Base-by-base conservation (phyloP, 1,140 invertebrate species). In the Pachyrhynchus sulphureomaculatus region DNA sequence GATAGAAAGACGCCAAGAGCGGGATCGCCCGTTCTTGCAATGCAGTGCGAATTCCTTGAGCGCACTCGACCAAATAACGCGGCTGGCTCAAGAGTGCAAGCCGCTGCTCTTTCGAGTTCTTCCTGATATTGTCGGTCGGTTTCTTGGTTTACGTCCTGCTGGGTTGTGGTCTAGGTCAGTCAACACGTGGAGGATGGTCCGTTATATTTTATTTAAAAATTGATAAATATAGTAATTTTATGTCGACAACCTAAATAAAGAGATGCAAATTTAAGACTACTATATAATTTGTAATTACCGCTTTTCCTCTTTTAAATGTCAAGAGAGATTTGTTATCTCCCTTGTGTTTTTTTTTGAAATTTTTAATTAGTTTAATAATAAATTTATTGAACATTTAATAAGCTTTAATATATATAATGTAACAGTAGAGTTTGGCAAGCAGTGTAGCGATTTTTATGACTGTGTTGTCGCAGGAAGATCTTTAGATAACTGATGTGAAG, bases 91-190 rank as follows among this genome's bases (percentile, higher is more conserved):
- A 52, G 49, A 52, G 32, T 24, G 54, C 54, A 37, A 56, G 48
- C 42, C 42, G 55, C 55, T 47, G 55, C 45, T 48, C 55, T n/a
- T n/a, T 47, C 44, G 29, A 37, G 18, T 21, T 48, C 55, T 58
- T 58, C 55, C 55, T 58, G 52, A 58, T 58, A 58, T 39, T 44
- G 42, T 58, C 45, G 17, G 37, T 48, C 32, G 29, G 32, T 48
- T 58, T 48, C 44, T 48, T 58, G 29, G 44, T 41, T 58, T 47
- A 39, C 44, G 55, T 48, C 55, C 55, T 48, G 55, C 55, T 45
- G 44, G 55, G 41, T 32, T 18, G 55, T 58, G 55, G 55, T 58
- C 55, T 58, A 58, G 55, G 55, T 58, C 55, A 58, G 55, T 58
- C 55, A 58, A 58, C 55, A 58, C 55, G 55, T 58, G 55, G 55